A percentile compares a stretch with the other conserved stretches of the same genome.
These are phyloP conservation scores for Malurus elegans DNA, from an alignment of 2,113 vertebrate species.

Conservation along the genomic window DNA sequence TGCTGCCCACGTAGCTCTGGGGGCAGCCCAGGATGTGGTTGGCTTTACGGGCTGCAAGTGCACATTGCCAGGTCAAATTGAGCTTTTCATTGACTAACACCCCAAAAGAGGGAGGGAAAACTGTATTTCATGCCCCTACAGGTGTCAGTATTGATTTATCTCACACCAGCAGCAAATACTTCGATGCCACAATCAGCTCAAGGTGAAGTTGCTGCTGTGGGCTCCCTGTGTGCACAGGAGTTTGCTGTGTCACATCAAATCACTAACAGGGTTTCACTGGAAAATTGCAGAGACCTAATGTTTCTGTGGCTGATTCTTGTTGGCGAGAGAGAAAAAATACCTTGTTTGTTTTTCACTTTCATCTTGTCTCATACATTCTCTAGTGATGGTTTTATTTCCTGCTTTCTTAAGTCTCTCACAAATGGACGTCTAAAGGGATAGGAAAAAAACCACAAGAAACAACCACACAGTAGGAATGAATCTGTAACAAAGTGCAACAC, in stretches of 20 bases:
- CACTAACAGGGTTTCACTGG: neutral
- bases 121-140: neutral
- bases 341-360: neutral
- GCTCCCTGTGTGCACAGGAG: rapidly evolving
- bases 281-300: neutral
- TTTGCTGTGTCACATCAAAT: neutral
- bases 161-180: neutral
- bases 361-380: neutral
- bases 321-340: rapidly evolving
- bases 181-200: neutral
- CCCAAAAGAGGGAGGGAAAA: neutral
- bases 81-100: neutral
- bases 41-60: neutral
- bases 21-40: neutral
- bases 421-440: neutral
- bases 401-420: neutral
- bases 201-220: rapidly evolving
- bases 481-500: neutral
- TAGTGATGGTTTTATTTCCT: neutral
- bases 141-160: no score
- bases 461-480: neutral
- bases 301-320: neutral
- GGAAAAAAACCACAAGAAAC: neutral
- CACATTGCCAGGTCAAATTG: neutral
- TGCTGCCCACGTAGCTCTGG: neutral